A percentile compares a stretch with the other conserved stretches of the same genome.
These are phyloP conservation scores for Ctenicera cuprea DNA, from an alignment of 2,888 invertebrate genomes.

Conservation along the genomic window DNA sequence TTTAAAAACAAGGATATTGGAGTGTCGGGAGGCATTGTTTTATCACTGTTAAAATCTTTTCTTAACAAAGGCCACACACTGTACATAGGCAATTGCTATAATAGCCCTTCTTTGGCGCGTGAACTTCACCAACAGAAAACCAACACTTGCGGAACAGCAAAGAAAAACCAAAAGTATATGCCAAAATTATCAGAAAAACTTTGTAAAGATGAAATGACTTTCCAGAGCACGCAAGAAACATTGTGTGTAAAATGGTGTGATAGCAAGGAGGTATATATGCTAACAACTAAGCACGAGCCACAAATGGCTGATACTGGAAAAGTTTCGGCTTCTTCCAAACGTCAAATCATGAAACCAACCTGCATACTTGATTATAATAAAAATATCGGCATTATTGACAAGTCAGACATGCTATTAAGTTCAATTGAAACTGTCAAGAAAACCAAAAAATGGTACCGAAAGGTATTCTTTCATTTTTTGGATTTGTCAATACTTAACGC, in stretches of 20 bases:
- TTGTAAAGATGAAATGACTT: not conserved
- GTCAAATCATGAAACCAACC: slow-evolving; percentile 57
- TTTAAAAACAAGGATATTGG: slow-evolving; percentile 39
- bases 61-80: slow-evolving; percentile 56
- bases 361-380: slow-evolving; percentile 61
- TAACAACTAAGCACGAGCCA: slow-evolving; percentile 56
- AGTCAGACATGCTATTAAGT: slow-evolving; percentile 58
- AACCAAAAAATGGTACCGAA: slow-evolving; percentile 52
- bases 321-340: slow-evolving; percentile 44
- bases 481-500: slow-evolving; percentile 26
- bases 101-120: slow-evolving; percentile 52
- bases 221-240: slow-evolving; percentile 35
- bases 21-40: slow-evolving; percentile 53
- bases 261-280: slow-evolving; percentile 60
- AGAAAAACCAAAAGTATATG: slow-evolving; percentile 57
- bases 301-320: slow-evolving; percentile 49
- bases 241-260: slow-evolving; percentile 63
- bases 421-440: slow-evolving; percentile 17
- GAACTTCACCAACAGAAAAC: slow-evolving; percentile 46
- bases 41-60: slow-evolving; percentile 53
- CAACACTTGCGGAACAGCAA: slow-evolving; percentile 59
- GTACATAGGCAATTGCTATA: slow-evolving; percentile 61
- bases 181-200: slow-evolving; percentile 39
- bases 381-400: slow-evolving; percentile 61
- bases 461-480: slow-evolving; percentile 37